Percentiles rank a stretch among this genome's conserved stretches.
phyloP scores from a whole-genome alignment of 2,113 vertebrate genomes.

The Ramphastos sulfuratus region DNA sequence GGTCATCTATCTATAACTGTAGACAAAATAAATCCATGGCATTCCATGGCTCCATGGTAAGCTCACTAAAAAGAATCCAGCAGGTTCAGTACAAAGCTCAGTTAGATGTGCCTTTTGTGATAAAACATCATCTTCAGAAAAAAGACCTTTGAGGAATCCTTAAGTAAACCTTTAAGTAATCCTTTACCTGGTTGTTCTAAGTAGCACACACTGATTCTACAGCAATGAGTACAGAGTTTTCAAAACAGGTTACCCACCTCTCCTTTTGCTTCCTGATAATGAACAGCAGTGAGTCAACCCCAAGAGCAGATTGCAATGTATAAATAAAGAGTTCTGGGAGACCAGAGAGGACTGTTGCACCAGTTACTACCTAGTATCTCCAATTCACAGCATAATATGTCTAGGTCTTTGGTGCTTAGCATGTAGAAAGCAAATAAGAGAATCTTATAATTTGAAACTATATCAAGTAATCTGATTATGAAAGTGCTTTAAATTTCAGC shows the following conservation, averaged over 20 bases:
- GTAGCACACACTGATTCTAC: not conserved
- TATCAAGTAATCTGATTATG: not conserved
- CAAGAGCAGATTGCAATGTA: not conserved
- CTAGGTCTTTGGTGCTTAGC: not conserved
- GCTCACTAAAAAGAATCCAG: not conserved
- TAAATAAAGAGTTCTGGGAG: not conserved
- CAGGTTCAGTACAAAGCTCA: not conserved
- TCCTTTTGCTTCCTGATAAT: not conserved
- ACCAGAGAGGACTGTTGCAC: not conserved
- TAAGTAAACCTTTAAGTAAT: not conserved
- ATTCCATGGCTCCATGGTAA: not conserved
- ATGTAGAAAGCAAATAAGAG: not conserved
- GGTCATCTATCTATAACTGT: conserved; percentile 29
- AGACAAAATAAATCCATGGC: conserved; percentile 8
- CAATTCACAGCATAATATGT: not conserved
- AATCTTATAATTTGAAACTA: not conserved
- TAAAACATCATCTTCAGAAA: not conserved
- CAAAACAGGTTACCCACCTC: not conserved
- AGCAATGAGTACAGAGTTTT: not conserved
- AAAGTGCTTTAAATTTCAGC: not conserved
- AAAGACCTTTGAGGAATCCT: not conserved
- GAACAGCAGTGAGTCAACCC: not conserved
- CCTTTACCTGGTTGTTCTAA: not conserved
- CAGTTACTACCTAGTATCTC: not conserved
- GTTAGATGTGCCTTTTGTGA: not conserved